Base-by-base conservation (phyloP, 2,113 vertebrate species). In the Ginglymostoma cirratum region DNA sequence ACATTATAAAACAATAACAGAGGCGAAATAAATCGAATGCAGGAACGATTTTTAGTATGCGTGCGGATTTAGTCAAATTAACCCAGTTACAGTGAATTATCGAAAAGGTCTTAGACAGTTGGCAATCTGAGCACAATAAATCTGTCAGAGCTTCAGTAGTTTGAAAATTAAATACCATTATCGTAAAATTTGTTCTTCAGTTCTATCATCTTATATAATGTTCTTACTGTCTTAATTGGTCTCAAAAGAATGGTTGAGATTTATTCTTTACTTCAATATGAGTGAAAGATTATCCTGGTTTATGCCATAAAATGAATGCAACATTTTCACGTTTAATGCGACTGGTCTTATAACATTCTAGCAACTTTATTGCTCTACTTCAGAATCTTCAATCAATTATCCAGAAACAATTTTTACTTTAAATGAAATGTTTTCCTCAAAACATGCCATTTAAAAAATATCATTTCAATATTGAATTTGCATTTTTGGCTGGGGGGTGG, bases 111-210 rank as follows among this genome's bases (percentile, higher is more conserved):
- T 83, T 83, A 45, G 17, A 45, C 80, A 45, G 80, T 83, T 19
- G 17, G 80, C 17, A 83, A 45, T 45, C 38, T 83, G 80, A 83
- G 42, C 4, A 83, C 61, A 42, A 7, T 67, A 67, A 93, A 93
- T 66, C 34, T 93, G n/a, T 93, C 5, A 23, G n/a, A 67, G n/a
- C 61, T 65, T 38, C 89, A 67, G 61, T 34, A 83, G 17, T 93
- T 93, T n/a, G 66, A 21, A n/a, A n/a, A 66, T 66, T 93, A 66
- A 93, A 67, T 93, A 45, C 80, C 80, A 83, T 83, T 83, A 83
- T 93, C 61, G 1, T 93, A n/a, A 93, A 93, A 66, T 93, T 6
- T 66, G 89, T 66, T 67, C 61, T 93, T 65, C 61, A 93, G 34
- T 66, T 93, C 30, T 8, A 93, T 38, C 48, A 66, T 92, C 4